Conservation (phyloP, 2,888 invertebrate species). For the Zaprionus lineosus region DNA sequence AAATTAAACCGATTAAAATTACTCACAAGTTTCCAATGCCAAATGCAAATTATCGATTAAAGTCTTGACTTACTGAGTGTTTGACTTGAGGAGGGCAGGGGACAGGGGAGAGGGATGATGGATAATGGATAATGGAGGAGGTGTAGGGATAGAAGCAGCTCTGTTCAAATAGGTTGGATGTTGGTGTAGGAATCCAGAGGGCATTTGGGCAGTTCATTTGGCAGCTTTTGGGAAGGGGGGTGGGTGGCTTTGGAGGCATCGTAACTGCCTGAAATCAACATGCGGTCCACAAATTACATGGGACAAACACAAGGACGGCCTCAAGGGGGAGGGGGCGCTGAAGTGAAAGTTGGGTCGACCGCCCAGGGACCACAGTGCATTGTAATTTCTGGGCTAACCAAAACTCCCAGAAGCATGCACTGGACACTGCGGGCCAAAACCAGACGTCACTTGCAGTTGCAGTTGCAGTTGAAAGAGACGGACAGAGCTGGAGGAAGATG, state of each 20-base stretch:
- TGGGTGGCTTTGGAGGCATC: neutral
- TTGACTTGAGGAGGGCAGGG: no score
- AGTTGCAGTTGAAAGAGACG: neutral
- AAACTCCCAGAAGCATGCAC: slow-evolving; percentile 24
- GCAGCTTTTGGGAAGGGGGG: neutral
- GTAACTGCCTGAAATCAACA: slow-evolving; percentile 40
- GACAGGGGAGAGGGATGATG: no score
- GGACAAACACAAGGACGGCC: slow-evolving; percentile 33
- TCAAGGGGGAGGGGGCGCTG: neutral
- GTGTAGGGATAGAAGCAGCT: no score
- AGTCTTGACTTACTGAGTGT: slow-evolving; percentile 17
- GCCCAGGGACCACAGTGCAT: slow-evolving; percentile 11
- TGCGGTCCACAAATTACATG: slow-evolving; percentile 52
- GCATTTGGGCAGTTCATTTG: neutral
- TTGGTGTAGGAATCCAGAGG: neutral
- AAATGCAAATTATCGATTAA: slow-evolving; percentile 54
- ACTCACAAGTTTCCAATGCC: slow-evolving; percentile 27
- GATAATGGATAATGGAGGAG: no score
- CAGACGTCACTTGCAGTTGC: slow-evolving; percentile 11
- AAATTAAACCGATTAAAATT: slow-evolving; percentile 49
- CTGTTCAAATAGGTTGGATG: neutral
- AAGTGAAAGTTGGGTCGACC: neutral
- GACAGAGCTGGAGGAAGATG: no score
- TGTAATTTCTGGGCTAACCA: slow-evolving; percentile 31
- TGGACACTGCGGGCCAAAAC: slow-evolving; percentile 23